Evolutionary conservation across 2,888 invertebrate species (phyloP).

Genomic region (Megaustenia siamemsis): DNA sequence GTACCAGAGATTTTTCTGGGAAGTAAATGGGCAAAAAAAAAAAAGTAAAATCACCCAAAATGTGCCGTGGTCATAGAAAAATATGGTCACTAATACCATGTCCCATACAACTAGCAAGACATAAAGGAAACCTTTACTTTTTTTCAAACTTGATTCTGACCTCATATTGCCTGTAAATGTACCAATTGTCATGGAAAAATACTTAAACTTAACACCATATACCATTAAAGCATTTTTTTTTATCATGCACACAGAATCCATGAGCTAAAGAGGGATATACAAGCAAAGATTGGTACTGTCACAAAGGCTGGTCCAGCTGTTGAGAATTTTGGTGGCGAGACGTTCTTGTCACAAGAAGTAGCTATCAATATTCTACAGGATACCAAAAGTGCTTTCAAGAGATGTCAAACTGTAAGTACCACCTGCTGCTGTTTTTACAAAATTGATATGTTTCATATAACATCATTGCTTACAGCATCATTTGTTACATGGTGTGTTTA

Average conservation of each 20-base stretch:
- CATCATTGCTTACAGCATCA: not conserved
- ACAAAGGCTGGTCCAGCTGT: conserved; percentile 85
- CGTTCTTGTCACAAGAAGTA: conserved; percentile 91
- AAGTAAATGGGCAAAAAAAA: too few species aligned
- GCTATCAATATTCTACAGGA: conserved; percentile 94
- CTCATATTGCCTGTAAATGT: too few species aligned
- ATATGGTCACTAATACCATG: too few species aligned
- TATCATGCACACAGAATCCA: conserved; percentile 85
- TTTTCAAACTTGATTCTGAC: too few species aligned
- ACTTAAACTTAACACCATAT: too few species aligned
- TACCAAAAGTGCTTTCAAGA: conserved; percentile 91
- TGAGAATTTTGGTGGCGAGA: conserved; percentile 98
- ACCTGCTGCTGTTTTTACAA: not conserved
- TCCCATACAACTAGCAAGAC: too few species aligned
- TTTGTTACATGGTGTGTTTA: not conserved
- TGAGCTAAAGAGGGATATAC: conserved; percentile 94
- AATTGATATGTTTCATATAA: not conserved
- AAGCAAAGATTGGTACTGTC: conserved; percentile 93
- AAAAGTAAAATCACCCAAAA: too few species aligned
- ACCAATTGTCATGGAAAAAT: too few species aligned
- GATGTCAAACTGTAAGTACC: conserved; percentile 87
- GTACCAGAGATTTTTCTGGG: too few species aligned
- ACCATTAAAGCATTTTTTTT: not conserved
- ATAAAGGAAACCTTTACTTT: too few species aligned
- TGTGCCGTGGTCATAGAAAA: too few species aligned